Conservation (phyloP, 2,113 vertebrate genomes). For the Ailuropoda melanoleuca region DNA sequence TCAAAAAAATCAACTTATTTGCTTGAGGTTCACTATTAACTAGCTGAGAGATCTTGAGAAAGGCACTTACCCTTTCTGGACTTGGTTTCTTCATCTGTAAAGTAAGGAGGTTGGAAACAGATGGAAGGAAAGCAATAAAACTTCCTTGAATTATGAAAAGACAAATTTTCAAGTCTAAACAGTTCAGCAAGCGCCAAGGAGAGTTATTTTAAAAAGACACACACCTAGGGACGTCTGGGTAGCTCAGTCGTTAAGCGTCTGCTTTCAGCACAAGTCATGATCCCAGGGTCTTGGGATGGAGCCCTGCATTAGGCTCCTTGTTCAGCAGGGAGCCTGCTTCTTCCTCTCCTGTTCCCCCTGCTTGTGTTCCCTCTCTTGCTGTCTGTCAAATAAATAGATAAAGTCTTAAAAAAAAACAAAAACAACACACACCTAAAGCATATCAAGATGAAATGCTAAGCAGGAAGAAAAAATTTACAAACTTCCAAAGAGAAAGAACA, state of each 20-base stretch:
- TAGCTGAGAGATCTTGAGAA: background rate
- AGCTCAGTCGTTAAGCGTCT: no score
- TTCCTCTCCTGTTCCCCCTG: no score
- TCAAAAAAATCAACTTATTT: background rate
- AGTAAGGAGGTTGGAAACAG: conserved; percentile 15
- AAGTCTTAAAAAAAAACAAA: no score
- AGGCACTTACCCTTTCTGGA: conserved; percentile 16
- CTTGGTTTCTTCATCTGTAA: conserved; percentile 35
- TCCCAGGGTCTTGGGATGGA: no score
- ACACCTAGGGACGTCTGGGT: background rate
- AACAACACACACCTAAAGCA: background rate
- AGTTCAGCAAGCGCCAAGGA: background rate
- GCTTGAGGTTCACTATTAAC: conserved; percentile 32
- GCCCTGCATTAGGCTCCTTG: no score
- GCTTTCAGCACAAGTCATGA: no score
- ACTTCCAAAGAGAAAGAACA: conserved; percentile 3
- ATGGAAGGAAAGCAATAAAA: background rate
- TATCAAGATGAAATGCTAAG: background rate
- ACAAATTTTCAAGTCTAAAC: conserved; percentile 21
- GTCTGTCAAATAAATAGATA: no score
- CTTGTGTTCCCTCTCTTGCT: no score
- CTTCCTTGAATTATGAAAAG: background rate
- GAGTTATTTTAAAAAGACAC: background rate
- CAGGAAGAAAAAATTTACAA: conserved; percentile 30
- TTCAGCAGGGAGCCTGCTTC: no score